Percentiles rank a stretch among this genome's conserved stretches.
phyloP scores from a whole-genome alignment of 2,113 vertebrate genomes.

The Sorex araneus region DNA sequence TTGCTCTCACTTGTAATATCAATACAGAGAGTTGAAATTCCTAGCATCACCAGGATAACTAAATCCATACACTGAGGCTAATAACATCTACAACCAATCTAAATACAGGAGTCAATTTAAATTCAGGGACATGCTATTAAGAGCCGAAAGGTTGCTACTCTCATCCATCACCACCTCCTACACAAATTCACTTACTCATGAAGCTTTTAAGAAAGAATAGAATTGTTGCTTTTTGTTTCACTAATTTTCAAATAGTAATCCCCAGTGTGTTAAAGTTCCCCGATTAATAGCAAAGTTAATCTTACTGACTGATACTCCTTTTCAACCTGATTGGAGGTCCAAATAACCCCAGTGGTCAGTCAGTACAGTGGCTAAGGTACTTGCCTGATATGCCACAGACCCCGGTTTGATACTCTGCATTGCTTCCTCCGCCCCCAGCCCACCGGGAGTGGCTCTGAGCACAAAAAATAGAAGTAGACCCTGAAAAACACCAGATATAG shows the following conservation, averaged over 20 bases:
- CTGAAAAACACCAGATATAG: too few relatives aligned
- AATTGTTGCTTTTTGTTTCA: not conserved
- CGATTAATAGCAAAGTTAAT: not conserved
- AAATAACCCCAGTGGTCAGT: not conserved
- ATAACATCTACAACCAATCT: not conserved
- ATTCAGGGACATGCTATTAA: not conserved
- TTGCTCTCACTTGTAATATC: not conserved
- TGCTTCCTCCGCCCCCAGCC: too few relatives aligned
- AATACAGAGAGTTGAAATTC: not conserved
- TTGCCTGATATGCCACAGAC: too few relatives aligned
- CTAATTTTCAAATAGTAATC: slow-evolving; percentile 12
- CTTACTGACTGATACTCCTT: not conserved
- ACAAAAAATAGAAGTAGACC: too few relatives aligned
- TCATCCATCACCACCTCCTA: not conserved
- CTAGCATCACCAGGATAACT: not conserved
- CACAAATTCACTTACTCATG: too few relatives aligned
- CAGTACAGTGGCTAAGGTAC: too few relatives aligned
- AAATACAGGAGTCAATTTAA: not conserved
- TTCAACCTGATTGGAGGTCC: not conserved
- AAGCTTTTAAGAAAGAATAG: too few relatives aligned
- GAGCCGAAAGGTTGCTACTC: not conserved
- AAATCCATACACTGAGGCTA: not conserved
- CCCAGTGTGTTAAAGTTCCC: not conserved
- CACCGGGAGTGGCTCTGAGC: too few relatives aligned
- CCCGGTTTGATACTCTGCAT: too few relatives aligned